Percentiles rank a stretch among this genome's conserved stretches.
Evolutionary conservation across 2,113 vertebrate genomes (phyloP).

Genomic region (Peromyscus leucopus): DNA sequence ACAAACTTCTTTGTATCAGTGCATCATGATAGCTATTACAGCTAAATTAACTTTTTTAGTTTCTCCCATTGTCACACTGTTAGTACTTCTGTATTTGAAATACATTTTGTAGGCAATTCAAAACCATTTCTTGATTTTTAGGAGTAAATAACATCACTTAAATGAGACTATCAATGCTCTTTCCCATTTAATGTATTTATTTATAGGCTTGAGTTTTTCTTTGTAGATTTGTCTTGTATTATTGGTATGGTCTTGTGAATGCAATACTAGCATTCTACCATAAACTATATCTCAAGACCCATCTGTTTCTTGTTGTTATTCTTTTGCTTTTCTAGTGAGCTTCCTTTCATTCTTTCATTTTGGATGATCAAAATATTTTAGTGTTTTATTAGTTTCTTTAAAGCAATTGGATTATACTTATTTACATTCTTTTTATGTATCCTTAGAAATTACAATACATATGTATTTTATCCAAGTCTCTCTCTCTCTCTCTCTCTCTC

Average conservation of each 20-base stretch:
- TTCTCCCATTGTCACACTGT: neutral
- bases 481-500: no score
- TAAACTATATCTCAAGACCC: neutral
- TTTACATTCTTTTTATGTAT: neutral
- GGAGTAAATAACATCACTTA: neutral
- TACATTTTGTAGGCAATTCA: neutral
- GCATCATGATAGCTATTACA: neutral
- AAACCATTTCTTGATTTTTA: neutral
- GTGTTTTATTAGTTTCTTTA: constrained; percentile 3
- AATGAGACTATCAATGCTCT: neutral
- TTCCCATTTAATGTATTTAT: neutral
- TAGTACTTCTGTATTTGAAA: neutral
- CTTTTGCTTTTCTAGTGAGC: neutral
- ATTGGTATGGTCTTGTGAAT: neutral
- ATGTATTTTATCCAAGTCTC: neutral
- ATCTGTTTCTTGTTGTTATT: neutral
- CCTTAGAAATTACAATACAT: neutral
- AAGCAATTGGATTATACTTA: neutral
- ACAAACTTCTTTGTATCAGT: neutral
- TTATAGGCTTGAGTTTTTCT: neutral
- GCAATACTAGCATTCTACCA: neutral
- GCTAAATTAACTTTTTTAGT: neutral
- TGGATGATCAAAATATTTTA: neutral
- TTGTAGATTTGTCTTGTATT: neutral
- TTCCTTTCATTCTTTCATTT: neutral